These are phyloP conservation scores for Zapus hudsonius DNA, from an alignment of 2,113 vertebrate genomes.

Conservation along the genomic window DNA sequence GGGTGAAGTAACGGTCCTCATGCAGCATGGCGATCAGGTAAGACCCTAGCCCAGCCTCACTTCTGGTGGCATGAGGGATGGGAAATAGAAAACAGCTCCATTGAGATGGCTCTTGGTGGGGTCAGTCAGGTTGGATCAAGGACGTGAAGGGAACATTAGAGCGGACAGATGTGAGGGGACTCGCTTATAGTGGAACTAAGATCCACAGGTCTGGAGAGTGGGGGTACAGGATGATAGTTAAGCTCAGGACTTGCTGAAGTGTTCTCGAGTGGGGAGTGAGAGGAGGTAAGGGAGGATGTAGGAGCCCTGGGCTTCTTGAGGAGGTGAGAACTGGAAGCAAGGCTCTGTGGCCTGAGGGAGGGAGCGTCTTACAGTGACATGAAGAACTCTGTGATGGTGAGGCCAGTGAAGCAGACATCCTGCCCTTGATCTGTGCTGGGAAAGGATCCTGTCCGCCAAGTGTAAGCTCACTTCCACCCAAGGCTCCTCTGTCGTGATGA, in stretches of 20 bases:
- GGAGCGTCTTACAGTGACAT: accelerated
- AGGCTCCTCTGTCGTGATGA: not conserved
- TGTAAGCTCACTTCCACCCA: not conserved
- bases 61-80: not conserved
- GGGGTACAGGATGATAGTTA: not conserved
- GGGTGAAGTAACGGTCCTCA: not conserved
- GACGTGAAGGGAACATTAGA: not conserved
- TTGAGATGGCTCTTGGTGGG: not conserved
- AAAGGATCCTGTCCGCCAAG: not conserved
- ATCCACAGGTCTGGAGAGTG: not conserved
- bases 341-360: not conserved
- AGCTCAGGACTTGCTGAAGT: not conserved
- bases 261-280: not conserved
- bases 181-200: not conserved
- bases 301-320: not conserved
- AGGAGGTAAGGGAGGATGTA: not conserved
- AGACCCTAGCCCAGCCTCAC: not conserved
- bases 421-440: not conserved
- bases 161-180: not conserved
- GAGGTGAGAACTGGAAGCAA: not conserved
- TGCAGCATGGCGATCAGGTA: not conserved
- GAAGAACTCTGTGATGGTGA: not conserved
- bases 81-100: not conserved
- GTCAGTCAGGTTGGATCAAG: not conserved
- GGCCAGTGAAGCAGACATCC: not conserved